phyloP scores from a whole-genome alignment of 1,140 invertebrate species.

The Procambarus clarkii region DNA sequence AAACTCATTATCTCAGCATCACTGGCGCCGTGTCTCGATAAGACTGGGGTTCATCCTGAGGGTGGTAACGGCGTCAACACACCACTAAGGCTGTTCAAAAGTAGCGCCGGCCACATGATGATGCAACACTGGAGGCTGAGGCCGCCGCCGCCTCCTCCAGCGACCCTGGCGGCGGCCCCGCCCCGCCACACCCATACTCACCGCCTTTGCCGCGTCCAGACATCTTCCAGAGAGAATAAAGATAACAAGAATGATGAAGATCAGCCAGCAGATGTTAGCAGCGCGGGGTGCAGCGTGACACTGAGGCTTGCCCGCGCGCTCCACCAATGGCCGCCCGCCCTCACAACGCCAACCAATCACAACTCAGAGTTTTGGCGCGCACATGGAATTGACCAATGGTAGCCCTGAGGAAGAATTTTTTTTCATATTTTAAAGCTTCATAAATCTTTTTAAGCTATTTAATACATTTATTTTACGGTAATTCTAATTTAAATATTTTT shows the following conservation, averaged over 20 bases:
- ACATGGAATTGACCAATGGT: neutral
- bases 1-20: too few relatives aligned
- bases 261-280: neutral
- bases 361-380: neutral
- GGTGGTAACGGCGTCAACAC: too few relatives aligned
- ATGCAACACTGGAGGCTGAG: too few relatives aligned
- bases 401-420: too few relatives aligned
- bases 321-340: neutral
- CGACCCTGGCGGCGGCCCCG: too few relatives aligned
- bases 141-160: too few relatives aligned
- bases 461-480: neutral
- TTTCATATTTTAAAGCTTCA: neutral
- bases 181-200: neutral
- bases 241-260: neutral
- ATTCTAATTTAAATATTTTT: neutral
- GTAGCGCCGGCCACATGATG: too few relatives aligned
- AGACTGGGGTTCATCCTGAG: too few relatives aligned
- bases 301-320: neutral
- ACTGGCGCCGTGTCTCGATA: too few relatives aligned
- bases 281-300: too few relatives aligned
- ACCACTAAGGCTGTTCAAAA: too few relatives aligned
- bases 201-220: slow-evolving; percentile 78
- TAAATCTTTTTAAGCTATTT: neutral
- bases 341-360: neutral
- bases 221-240: slow-evolving; percentile 73